phyloP scores from a whole-genome alignment of 2,888 invertebrate species.

The Pyrrhosoma nymphula region DNA sequence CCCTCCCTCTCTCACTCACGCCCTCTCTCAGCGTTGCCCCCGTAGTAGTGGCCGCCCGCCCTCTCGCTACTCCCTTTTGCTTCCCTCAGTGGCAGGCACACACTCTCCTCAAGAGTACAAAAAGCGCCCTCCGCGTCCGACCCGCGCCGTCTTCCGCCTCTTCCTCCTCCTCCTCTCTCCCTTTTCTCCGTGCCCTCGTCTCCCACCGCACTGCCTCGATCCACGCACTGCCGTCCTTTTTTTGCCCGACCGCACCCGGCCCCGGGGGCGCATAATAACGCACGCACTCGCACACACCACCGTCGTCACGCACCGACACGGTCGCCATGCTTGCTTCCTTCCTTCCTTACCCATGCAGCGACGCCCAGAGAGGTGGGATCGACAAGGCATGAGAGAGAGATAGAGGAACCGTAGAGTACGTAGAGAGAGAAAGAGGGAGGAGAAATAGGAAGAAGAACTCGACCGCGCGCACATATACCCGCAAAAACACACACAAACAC shows the following conservation, averaged over 20 bases:
- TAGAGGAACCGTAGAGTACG: background rate
- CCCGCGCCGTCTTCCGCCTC: too few species aligned
- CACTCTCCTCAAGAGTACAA: background rate
- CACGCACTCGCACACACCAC: background rate
- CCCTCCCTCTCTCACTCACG: background rate
- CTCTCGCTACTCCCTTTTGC: too few species aligned
- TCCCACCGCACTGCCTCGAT: background rate
- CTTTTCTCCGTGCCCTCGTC: background rate
- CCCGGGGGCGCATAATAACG: slow-evolving; percentile 37
- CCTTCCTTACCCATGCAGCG: background rate
- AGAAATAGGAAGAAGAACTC: background rate
- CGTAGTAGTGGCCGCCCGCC: too few species aligned
- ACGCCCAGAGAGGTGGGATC: background rate
- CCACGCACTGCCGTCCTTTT: background rate
- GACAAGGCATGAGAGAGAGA: background rate
- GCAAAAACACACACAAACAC: slow-evolving; percentile 24
- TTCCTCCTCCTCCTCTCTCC: too few species aligned
- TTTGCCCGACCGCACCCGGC: background rate
- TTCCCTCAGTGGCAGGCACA: background rate
- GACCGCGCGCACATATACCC: background rate
- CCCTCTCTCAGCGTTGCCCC: too few species aligned
- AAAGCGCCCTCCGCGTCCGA: background rate
- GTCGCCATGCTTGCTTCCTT: slow-evolving; percentile 26
- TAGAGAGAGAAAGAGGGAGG: background rate
- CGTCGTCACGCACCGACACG: background rate